phyloP scores from a whole-genome alignment of 2,113 vertebrate species.

The Rutilus rutilus region DNA sequence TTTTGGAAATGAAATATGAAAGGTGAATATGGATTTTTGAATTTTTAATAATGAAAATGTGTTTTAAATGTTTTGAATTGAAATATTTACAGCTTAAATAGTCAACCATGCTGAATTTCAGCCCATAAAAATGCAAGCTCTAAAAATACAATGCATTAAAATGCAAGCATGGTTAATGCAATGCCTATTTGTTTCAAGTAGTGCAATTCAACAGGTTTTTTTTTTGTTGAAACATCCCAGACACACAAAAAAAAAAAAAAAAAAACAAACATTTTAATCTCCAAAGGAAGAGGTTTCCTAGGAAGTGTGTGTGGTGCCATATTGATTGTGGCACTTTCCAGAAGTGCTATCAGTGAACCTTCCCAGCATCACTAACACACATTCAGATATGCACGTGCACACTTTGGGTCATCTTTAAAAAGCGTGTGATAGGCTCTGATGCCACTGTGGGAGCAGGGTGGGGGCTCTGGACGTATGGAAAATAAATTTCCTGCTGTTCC shows the following conservation, averaged over 20 bases:
- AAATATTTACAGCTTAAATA: too few species aligned
- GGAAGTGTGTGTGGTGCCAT: conserved; percentile 9
- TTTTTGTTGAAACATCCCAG: background rate
- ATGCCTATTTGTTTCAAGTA: too few species aligned
- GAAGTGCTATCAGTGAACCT: conserved; percentile 3
- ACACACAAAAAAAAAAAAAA: too few species aligned
- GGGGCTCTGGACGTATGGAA: conserved; percentile 34
- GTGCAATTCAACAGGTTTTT: too few species aligned
- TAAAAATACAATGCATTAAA: too few species aligned
- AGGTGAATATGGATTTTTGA: too few species aligned
- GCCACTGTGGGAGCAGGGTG: conserved; percentile 33
- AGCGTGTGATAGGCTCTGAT: conserved; percentile 42
- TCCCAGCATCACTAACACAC: background rate
- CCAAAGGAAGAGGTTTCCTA: background rate
- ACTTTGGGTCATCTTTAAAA: conserved; percentile 52
- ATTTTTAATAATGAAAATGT: too few species aligned
- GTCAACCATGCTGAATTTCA: too few species aligned
- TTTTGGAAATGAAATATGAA: too few species aligned
- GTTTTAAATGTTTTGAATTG: too few species aligned
- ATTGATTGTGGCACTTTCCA: conserved; percentile 12
- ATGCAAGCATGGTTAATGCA: too few species aligned
- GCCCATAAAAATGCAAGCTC: too few species aligned
- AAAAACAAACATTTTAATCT: background rate
- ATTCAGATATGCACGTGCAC: background rate
- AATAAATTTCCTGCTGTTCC: conserved; percentile 54